phyloP scores from a whole-genome alignment of 1,140 invertebrate genomes.

The Lepidurus apus region DNA sequence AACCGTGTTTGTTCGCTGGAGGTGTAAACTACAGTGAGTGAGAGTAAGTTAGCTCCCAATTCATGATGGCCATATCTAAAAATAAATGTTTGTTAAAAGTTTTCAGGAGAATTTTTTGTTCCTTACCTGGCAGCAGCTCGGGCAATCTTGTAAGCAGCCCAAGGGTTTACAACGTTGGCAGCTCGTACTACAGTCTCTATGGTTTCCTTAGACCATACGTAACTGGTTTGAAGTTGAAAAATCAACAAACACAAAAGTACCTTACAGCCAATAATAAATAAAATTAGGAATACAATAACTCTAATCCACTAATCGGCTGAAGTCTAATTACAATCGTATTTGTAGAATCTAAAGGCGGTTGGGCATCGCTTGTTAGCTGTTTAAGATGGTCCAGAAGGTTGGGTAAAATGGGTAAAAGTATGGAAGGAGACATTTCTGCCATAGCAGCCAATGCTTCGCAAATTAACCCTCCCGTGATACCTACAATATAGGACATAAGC shows the following conservation, averaged over 20 bases:
- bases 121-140: constrained; percentile 69
- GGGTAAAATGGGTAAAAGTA: constrained; percentile 51
- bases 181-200: constrained; percentile 47
- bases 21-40: constrained; percentile 62
- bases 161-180: constrained; percentile 59
- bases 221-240: constrained; percentile 70
- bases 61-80: constrained; percentile 71
- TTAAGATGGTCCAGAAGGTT: constrained; percentile 53
- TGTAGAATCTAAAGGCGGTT: background rate
- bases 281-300: background rate
- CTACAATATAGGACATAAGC: constrained; percentile 37
- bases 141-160: constrained; percentile 80
- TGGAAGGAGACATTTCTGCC: constrained; percentile 57
- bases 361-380: constrained; percentile 30
- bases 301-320: background rate
- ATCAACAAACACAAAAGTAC: constrained; percentile 72
- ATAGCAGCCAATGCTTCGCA: constrained; percentile 69
- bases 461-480: constrained; percentile 44
- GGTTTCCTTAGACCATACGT: constrained; percentile 53
- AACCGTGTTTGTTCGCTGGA: constrained; percentile 85
- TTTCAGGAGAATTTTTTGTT: background rate
- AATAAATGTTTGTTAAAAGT: background rate
- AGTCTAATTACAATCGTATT: background rate
- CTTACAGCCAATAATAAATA: constrained; percentile 27
- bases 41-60: constrained; percentile 62